Conservation (phyloP, 1,140 invertebrate species). For the Scylla paramamosain region DNA sequence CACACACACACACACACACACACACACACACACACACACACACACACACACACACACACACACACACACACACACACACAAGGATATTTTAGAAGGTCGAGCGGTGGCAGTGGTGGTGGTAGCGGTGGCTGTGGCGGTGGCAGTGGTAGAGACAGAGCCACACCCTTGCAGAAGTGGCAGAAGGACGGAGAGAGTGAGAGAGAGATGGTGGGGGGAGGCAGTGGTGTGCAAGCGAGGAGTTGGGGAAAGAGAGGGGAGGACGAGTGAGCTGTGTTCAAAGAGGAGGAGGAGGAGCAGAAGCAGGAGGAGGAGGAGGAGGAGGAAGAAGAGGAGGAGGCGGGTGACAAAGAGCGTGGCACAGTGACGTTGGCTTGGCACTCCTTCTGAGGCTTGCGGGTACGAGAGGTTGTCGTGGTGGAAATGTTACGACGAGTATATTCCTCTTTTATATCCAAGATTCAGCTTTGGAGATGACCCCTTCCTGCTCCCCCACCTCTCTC, state of each 20-base stretch:
- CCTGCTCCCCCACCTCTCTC: background rate
- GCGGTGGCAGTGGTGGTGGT: too few relatives aligned
- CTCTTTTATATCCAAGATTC: background rate
- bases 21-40: too few relatives aligned
- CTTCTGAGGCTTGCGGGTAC: conserved; percentile 7
- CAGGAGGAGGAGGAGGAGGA: conserved; percentile 2
- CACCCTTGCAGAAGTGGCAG: background rate
- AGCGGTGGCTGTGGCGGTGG: too few relatives aligned
- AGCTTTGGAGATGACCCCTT: background rate
- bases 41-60: background rate
- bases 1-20: too few relatives aligned
- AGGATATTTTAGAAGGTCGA: too few relatives aligned
- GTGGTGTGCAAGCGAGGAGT: background rate
- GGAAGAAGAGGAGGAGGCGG: background rate
- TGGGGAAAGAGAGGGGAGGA: background rate
- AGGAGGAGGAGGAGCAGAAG: background rate
- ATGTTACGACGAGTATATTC: background rate
- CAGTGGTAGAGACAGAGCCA: too few relatives aligned
- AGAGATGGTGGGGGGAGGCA: too few relatives aligned
- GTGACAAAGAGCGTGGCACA: background rate
- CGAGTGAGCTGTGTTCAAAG: background rate
- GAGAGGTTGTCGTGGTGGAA: background rate
- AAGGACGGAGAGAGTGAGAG: background rate
- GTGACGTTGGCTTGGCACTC: background rate
- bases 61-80: background rate